These are phyloP conservation scores for Stomatorhinus walkeri DNA, from an alignment of 2,797 vertebrate genomes.

Conservation along the genomic window DNA sequence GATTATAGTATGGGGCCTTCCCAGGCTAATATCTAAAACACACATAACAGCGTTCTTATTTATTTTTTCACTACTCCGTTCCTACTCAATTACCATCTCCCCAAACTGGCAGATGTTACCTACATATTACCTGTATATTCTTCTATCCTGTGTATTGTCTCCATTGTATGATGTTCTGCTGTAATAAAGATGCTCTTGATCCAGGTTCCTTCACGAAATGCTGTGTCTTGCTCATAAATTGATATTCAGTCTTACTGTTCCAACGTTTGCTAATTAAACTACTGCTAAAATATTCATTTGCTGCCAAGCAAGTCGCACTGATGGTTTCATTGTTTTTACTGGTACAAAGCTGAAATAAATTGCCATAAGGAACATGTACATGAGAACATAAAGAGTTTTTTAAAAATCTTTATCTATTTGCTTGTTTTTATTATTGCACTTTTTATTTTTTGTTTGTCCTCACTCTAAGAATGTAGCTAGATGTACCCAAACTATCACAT, in stretches of 20 bases:
- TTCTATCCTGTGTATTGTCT: neutral
- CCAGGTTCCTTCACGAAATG: neutral
- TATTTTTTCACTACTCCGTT: neutral
- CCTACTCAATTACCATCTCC: neutral
- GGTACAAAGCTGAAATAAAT: neutral
- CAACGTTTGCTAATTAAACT: neutral
- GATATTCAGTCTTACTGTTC: neutral
- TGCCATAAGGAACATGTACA: neutral
- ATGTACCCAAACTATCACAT: neutral
- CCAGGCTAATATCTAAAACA: neutral
- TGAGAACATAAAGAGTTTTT: neutral
- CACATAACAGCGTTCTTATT: neutral
- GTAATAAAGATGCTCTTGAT: neutral
- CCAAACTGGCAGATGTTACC: neutral
- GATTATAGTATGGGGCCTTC: neutral
- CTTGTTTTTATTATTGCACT: neutral
- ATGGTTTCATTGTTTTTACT: neutral
- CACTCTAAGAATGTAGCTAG: neutral
- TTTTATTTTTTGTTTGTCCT: neutral
- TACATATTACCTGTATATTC: neutral
- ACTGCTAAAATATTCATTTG: neutral
- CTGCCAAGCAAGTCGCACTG: neutral
- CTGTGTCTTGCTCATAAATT: neutral
- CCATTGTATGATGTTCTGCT: neutral
- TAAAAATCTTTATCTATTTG: neutral